Base-by-base conservation (phyloP, 1,140 invertebrate species). In the Reticulitermes speratus region DNA sequence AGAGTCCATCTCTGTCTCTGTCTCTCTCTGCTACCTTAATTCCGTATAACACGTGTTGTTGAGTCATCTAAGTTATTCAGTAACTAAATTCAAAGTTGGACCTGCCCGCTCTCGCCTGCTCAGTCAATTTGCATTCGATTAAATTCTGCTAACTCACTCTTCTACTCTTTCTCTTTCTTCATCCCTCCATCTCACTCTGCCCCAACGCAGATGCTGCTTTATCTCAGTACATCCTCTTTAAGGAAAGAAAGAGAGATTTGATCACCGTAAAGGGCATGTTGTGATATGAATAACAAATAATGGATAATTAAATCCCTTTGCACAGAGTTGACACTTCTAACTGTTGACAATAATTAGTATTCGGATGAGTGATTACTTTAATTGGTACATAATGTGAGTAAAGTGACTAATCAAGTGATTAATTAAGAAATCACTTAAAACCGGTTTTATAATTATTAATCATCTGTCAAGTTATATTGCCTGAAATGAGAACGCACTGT, bases 111-210 rank as follows among this genome's bases (percentile, higher is more conserved):
- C 52, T 55, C 52, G 65, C 65, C 44, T 45, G 83, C 83, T 84
- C 48, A 52, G 8, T 52, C 83, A 84, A 84, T 84, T 84, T 84
- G 83, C 83, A 84, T 84, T 84, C 83, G 83, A 84, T 84, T 84
- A 84, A 84, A 84, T 84, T 84, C 83, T 84, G 83, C 83, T 44
- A 84, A 84, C 44, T 84, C 83, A 44, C 48, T 44, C 83, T 32
- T 32, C 32, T 12, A 44, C 38, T 45, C 21, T 84, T 21, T 55
- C 52, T 16, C 52, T 55, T 55, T 48, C 52, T 16, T 21, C 19
- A 14, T 12, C 52, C 19, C 9, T 45, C n/a, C n/a, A 12, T 84
- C 38, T 44, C 83, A 25, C 38, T 84, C 83, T 44, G 0, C 8
- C 25, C 25, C 38, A 65, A 21, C 7, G 59, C 59, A 19, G 45